Evolutionary conservation across 1,140 invertebrate genomes (phyloP).

Genomic region (Euura lappo): DNA sequence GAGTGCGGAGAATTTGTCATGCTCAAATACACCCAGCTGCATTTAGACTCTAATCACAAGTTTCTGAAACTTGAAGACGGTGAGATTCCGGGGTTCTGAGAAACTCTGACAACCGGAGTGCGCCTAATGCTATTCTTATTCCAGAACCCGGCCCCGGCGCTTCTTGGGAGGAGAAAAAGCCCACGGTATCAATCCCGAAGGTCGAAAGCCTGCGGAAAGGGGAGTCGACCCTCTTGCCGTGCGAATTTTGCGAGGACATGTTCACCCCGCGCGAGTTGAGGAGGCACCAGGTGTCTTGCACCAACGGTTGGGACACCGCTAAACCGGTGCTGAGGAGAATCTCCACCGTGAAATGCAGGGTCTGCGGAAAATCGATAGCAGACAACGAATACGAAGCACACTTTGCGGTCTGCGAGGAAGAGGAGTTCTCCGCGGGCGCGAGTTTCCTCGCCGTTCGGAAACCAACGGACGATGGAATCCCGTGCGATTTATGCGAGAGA

Average conservation of each 20-base stretch:
- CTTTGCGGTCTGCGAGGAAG: not conserved
- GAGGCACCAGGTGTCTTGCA: slow-evolving; percentile 25
- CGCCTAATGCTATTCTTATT: slow-evolving; percentile 18
- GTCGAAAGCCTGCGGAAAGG: not conserved
- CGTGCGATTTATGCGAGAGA: not conserved
- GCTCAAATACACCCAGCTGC: slow-evolving; percentile 69
- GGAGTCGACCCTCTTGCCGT: slow-evolving; percentile 20
- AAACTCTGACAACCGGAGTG: not conserved
- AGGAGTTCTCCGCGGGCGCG: not conserved
- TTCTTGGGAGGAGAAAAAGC: slow-evolving; percentile 33
- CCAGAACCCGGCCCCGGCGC: slow-evolving; percentile 43
- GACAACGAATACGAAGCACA: not conserved
- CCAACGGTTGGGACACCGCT: not conserved
- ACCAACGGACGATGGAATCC: not conserved
- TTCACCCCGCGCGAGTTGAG: slow-evolving; percentile 25
- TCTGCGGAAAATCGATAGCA: not conserved
- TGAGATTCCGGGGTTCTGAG: slow-evolving; percentile 42
- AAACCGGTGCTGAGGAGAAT: slow-evolving; percentile 5
- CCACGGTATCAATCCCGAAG: not conserved
- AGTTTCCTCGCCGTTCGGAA: too few species aligned
- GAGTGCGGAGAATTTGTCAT: slow-evolving; percentile 71
- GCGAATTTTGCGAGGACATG: slow-evolving; percentile 33
- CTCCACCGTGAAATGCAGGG: not conserved
- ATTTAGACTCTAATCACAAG: slow-evolving; percentile 68
- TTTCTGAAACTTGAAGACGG: slow-evolving; percentile 66